Base-by-base conservation (phyloP, 2,113 vertebrate species). In the Rallus limicola region DNA sequence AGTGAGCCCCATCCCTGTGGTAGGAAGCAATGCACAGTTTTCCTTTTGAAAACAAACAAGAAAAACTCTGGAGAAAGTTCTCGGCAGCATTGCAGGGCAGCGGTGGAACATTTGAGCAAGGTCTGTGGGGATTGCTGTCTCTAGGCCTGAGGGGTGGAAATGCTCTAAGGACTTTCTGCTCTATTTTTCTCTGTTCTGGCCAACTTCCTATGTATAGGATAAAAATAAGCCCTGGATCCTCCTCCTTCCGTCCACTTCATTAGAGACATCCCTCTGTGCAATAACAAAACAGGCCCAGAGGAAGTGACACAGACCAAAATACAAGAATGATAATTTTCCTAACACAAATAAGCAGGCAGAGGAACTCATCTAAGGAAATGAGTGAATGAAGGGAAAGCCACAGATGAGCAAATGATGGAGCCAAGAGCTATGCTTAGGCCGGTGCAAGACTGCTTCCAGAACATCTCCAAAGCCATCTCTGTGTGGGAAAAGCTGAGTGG, bases 1-100 rank as follows among this genome's bases (percentile, higher is more conserved):
- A 94, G 72, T 72, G 40, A 92, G 70, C 50, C 82, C 80, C 1
- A 0, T 50, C 70, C 44, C 52, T 81, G 79, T 26, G 96, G 88
- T 72, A 86, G 93, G 96, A 96, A 97, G 84, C 62, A 93, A 80
- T 4, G 14, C 5, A 16, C 50, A 23, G 78, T 86, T 94, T 94
- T 92, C 65, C 93, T 91, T 97, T 95, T 82, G 76, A 96, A 96
- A 97, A 94, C 89, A 97, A 97, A 94, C 82, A 96, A 67, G 81
- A 14, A 68, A 92, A 93, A 59, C 59, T 76, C 68, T 1, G 0
- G 80, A 90, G 78, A 95, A 97, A 95, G 44, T 71, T 86, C 83
- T 95, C 70, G 0, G 83, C 46, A 78, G 76, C 6, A 3, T 84
- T 81, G 46, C 88, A 2, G 14, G 70, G 88, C 93, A 96, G 94